A percentile compares a stretch with the other conserved stretches of the same genome.
phyloP scores from a whole-genome alignment of 1,140 invertebrate genomes.

The Magallana gigas region DNA sequence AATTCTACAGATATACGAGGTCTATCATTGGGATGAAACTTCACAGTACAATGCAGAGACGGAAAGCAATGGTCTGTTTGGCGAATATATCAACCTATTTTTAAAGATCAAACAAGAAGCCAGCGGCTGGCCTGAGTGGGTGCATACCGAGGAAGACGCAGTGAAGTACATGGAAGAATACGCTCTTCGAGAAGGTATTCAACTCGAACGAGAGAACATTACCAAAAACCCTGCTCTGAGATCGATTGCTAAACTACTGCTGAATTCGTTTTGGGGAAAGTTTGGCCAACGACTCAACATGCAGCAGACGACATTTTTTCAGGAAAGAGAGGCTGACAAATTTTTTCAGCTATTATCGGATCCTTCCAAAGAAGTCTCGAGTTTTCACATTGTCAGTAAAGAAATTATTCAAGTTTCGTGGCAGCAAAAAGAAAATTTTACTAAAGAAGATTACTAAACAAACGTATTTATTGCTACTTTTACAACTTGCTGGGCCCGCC shows the following conservation, averaged over 20 bases:
- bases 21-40: constrained; percentile 71
- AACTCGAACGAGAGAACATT: constrained; percentile 74
- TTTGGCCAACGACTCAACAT: constrained; percentile 58
- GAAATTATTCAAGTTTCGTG: constrained; percentile 50
- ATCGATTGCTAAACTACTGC: constrained; percentile 61
- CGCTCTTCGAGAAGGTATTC: constrained; percentile 72
- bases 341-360: constrained; percentile 69
- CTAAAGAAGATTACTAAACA: constrained; percentile 51
- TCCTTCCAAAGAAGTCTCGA: constrained; percentile 46
- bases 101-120: constrained; percentile 67
- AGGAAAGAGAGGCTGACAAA: constrained; percentile 49
- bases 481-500: constrained; percentile 76
- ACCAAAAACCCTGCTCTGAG: constrained; percentile 72
- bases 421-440: constrained; percentile 6
- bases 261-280: constrained; percentile 71
- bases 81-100: constrained; percentile 62
- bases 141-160: constrained; percentile 49
- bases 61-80: constrained; percentile 54
- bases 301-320: constrained; percentile 48
- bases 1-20: constrained; percentile 75
- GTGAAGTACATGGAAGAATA: constrained; percentile 72
- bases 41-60: constrained; percentile 66
- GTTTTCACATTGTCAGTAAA: constrained; percentile 58
- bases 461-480: constrained; percentile 77
- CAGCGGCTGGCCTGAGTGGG: constrained; percentile 58